Evolutionary conservation across 1,140 invertebrate species (phyloP).

Genomic region (Phocides pigmalion): DNA sequence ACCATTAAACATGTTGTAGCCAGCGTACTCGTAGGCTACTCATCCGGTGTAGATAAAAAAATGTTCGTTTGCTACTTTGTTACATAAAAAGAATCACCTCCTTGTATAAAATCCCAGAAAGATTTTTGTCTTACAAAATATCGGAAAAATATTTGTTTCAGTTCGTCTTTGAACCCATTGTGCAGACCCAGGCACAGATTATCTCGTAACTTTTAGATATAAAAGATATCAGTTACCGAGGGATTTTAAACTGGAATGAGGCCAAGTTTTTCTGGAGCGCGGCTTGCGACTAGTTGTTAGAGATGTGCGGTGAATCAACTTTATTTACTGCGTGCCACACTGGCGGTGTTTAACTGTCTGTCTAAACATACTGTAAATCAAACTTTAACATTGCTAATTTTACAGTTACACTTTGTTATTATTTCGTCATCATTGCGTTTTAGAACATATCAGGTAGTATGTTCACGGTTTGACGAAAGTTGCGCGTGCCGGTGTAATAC

Average conservation of each 20-base stretch:
- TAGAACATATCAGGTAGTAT: too few relatives aligned
- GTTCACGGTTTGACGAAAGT: too few relatives aligned
- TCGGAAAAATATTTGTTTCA: slow-evolving; percentile 11
- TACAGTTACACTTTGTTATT: too few relatives aligned
- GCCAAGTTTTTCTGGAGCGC: slow-evolving; percentile 28
- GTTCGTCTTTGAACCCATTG: slow-evolving; percentile 4
- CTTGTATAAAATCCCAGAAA: too few relatives aligned
- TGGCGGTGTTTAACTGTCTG: slow-evolving; percentile 11
- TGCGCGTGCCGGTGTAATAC: too few relatives aligned
- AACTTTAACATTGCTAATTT: background rate
- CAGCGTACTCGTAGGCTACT: too few relatives aligned
- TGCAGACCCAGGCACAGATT: slow-evolving; percentile 7
- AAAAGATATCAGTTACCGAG: slow-evolving; percentile 28
- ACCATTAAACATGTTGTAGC: too few relatives aligned
- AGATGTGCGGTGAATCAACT: slow-evolving; percentile 20
- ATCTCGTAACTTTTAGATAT: slow-evolving; percentile 32
- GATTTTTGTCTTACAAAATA: too few relatives aligned
- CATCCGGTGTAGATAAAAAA: too few relatives aligned
- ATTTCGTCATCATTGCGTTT: too few relatives aligned
- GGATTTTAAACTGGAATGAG: slow-evolving; percentile 11
- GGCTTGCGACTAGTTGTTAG: slow-evolving; percentile 2
- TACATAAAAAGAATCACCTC: too few relatives aligned
- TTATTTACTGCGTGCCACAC: background rate
- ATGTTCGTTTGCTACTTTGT: too few relatives aligned
- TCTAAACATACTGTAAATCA: background rate